Evolutionary conservation across 2,113 vertebrate genomes (phyloP), one percentile per base, ranked within the genome.

Genomic region (Cyprinodon variegatus): DNA sequence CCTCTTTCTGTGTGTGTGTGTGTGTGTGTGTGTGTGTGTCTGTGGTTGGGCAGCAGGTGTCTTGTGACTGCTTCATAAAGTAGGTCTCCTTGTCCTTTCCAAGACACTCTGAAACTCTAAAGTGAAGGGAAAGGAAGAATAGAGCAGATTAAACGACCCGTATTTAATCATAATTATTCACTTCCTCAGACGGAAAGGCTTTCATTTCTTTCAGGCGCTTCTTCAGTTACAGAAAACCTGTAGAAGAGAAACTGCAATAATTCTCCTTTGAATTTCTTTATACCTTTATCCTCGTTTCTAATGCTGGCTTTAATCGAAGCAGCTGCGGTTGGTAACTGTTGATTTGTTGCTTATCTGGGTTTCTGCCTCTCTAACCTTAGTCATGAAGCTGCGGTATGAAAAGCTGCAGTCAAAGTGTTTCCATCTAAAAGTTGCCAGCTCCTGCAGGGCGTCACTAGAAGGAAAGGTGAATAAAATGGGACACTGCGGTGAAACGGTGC

Each of bases 61-160:
- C 86, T 87, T 86, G 83, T 91, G 90, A 90, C 88, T 81, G 29
- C 67, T 74, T 60, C 39, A 62, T 82, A 87, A 91, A 90, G 79
- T 89, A 85, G 86, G 89, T 81, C 84, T 89, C 70, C 75, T 74
- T 82, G 86, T 91, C 80, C 85, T 85, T 76, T 81, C 60, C 68
- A n/a, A 46, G 65, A 78, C 65, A 69, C 74, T 74, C 61, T 67
- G 50, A 68, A 76, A 74, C 8, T 69, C 57, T 80, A 36, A 63
- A 60, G 41, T 59, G 36, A 59, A 63, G 9, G 57, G 10, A 72
- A 68, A 77, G 6, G 59, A 61, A 13, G 4, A 22, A 65, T 10
- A 1, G 36, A 66, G 4, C 14, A 0, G 3, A 72, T 41, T 20
- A 9, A 61, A 67, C 68, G 38, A 11, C 2, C 11, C 10, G 11